Evolutionary conservation across 2,888 invertebrate genomes (phyloP).

Genomic region (Stramonita haemastoma): DNA sequence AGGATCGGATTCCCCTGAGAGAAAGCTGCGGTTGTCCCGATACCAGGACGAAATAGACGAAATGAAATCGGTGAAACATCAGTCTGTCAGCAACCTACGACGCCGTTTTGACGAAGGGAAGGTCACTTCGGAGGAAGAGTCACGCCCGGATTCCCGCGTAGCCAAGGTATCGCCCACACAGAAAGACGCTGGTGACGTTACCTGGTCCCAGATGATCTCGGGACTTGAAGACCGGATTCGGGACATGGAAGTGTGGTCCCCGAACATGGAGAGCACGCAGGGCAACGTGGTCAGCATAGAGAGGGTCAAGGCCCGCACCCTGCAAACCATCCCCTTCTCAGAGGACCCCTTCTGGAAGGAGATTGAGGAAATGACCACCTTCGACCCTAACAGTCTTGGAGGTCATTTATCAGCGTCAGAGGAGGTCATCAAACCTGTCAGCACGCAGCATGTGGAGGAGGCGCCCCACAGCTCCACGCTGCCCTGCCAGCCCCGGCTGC

Average conservation of each 20-base stretch:
- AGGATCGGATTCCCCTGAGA: neutral
- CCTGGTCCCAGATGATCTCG: constrained; percentile 50
- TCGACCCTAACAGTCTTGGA: constrained; percentile 55
- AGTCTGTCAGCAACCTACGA: constrained; percentile 46
- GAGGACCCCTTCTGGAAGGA: constrained; percentile 73
- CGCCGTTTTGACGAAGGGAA: constrained; percentile 46
- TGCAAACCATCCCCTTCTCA: constrained; percentile 72
- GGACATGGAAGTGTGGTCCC: constrained; percentile 70
- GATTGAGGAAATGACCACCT: constrained; percentile 68
- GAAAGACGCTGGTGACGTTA: constrained; percentile 41
- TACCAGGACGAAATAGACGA: constrained; percentile 61
- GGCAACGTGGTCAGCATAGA: constrained; percentile 69
- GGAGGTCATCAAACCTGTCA: constrained; percentile 23
- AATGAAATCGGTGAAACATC: constrained; percentile 41
- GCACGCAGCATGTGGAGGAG: constrained; percentile 41
- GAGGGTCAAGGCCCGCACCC: constrained; percentile 68
- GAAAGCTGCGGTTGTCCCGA: constrained; percentile 54
- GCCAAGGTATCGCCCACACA: constrained; percentile 46
- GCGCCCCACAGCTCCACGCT: constrained; percentile 51
- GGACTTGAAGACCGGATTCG: constrained; percentile 51
- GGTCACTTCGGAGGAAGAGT: constrained; percentile 46
- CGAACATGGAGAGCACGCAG: constrained; percentile 67
- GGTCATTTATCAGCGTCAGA: constrained; percentile 39
- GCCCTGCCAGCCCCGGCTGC: constrained; percentile 48
- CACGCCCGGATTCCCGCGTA: constrained; percentile 28